Evolutionary conservation across 2,888 invertebrate species (phyloP).

Genomic region (Leuctra nigra): DNA sequence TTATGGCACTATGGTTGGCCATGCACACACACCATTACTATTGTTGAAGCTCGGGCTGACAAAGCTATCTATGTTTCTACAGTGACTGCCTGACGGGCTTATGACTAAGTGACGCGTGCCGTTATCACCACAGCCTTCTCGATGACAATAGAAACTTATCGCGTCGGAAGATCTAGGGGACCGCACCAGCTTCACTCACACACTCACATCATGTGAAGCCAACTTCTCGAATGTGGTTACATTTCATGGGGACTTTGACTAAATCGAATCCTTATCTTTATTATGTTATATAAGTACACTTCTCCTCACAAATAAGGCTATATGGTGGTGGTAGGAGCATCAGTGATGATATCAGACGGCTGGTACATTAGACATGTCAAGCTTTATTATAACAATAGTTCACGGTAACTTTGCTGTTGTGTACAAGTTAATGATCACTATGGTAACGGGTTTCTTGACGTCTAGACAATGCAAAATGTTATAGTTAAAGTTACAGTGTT

Average conservation of each 20-base stretch:
- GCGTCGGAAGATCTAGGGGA: neutral
- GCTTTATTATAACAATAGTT: no score
- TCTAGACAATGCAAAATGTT: no score
- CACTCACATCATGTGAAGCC: neutral
- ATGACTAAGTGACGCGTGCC: constrained; percentile 13
- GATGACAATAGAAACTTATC: constrained; percentile 8
- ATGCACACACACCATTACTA: constrained; percentile 6
- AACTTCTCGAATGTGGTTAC: constrained; percentile 11
- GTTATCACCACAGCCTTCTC: neutral
- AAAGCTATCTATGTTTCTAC: constrained; percentile 9
- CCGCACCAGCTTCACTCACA: no score
- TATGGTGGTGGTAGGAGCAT: no score
- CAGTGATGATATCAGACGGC: no score
- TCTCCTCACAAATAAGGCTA: constrained; percentile 1
- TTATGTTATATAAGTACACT: constrained; percentile 8
- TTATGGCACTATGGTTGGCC: neutral
- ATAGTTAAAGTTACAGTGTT: no score
- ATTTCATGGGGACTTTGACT: constrained; percentile 13
- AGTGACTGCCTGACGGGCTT: constrained; percentile 6
- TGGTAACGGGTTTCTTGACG: no score
- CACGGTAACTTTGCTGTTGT: no score
- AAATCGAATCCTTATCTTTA: constrained; percentile 19
- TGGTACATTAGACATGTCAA: no score
- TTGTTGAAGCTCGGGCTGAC: constrained; percentile 1
- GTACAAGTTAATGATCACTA: no score